Percentiles rank a stretch among this genome's conserved stretches.
Conservation (phyloP, 35 echinoderm and acorn worm species). For the Amphiura filiformis region DNA sequence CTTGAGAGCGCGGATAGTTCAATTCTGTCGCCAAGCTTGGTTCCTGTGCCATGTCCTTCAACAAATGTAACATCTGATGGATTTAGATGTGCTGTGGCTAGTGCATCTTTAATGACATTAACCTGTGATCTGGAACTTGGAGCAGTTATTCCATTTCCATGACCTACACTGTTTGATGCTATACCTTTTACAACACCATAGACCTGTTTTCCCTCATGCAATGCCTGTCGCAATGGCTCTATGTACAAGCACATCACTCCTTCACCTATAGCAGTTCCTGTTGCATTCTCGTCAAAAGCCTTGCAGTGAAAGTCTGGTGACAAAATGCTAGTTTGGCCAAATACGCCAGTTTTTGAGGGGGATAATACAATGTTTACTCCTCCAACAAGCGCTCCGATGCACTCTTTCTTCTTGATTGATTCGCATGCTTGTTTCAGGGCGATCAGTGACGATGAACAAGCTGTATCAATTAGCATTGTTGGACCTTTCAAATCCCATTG, state of each 20-base stretch:
- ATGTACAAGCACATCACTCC: constrained; percentile 2
- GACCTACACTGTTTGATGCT: background rate
- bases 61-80: constrained; percentile 21
- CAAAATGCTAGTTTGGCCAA: background rate
- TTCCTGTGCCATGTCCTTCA: constrained; percentile 6
- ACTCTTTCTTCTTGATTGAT: background rate
- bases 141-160: constrained; percentile 7
- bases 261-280: constrained; percentile 12
- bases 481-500: constrained; percentile 2
- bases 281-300: background rate
- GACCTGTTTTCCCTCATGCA: background rate
- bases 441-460: background rate
- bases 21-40: background rate
- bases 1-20: background rate
- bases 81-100: background rate
- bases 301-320: background rate
- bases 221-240: background rate
- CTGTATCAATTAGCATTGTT: background rate
- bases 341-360: background rate
- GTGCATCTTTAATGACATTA: background rate
- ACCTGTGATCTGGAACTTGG: constrained; percentile 17
- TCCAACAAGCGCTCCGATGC: background rate
- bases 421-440: background rate
- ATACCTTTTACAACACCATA: constrained; percentile 19
- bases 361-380: background rate